Base-by-base conservation (phyloP, 2,888 invertebrate genomes). In the Polyploca ridens region DNA sequence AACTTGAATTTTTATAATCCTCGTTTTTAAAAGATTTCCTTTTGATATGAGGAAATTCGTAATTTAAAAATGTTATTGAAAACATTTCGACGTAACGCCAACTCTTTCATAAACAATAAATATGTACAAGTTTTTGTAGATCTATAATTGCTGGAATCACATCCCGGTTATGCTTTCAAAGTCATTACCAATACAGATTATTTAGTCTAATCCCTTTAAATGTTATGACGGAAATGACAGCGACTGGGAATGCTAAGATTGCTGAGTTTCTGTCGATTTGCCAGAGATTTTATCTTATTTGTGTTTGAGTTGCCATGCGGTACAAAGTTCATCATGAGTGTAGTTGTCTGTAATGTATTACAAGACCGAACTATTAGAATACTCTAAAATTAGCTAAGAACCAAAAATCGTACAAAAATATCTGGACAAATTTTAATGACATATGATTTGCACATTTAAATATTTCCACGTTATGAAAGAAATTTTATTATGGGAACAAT, bases 261-360 rank as follows among this genome's bases (percentile, higher is more conserved):
- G 62, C 62, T 67, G 64, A 63, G 68, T 35, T 38, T 33, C 69
- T 81, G 82, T 72, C 78, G 76, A 68, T 68, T 69, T 79, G 82
- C 82, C 82, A 81, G 75, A 71, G 64, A 35, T 54, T 10, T 54
- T 54, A 54, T 54, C 54, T 54, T n/a, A 54, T 49, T 49, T 8
- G 54, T 19, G 10, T 10, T 54, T 54, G 10, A n/a, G 54, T 54
- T 54, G 19, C 19, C 54, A 54, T 54, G 54, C 54, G 19, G 16
- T 10, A 19, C 19, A 54, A 54, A 54, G 54, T 19, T 54, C 19
- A 54, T 54, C 16, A 6, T 1, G 2, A 16, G 7, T 16, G 14
- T 5, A 14, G 14, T 44, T 44, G n/a, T 46, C 46, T n/a, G 14
- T n/a, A n/a, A 13, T 41, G 13, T 41, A 41, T 13, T 41, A 41